Evolutionary conservation across 2,888 invertebrate species (phyloP), one percentile per base, ranked within the genome.

Genomic region (Drosophila pseudotakahashii): DNA sequence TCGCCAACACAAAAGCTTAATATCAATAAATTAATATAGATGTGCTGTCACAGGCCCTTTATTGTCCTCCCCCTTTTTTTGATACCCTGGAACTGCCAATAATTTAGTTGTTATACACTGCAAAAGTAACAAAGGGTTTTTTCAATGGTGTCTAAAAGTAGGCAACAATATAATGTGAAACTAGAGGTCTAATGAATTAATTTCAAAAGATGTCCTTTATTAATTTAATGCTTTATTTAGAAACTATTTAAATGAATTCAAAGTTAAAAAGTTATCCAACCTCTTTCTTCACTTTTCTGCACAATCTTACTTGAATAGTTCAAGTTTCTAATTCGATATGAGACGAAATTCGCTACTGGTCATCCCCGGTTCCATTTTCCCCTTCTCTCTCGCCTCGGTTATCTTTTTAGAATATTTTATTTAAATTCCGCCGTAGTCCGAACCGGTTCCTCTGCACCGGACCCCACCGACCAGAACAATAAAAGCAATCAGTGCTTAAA

Each of bases 401-500:
- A 57, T 59, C 64, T 68, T 70, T 78, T 77, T 82, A 68, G 79
- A 80, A 80, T 78, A 80, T 82, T 78, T 73, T 79, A 81, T 76
- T 79, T 74, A 72, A 81, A 77, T 82, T 70, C 69, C 64, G 64
- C 57, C 55, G 44, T 60, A 34, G 45, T 45, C 58, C 48, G 55
- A 50, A 61, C 44, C 32, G 39, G 37, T 58, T 50, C n/a, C 50
- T 13, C n/a, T 10, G 36, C 47, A 34, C 37, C 39, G 54, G 57
- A 62, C 34, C 45, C 64, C 64, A 32, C 30, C 48, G 54, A 59
- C 57, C 60, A 73, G 77, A 83, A 85, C 83, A 84, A 84, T 84
- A 82, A 81, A 81, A 85, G 85, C 83, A 84, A 84, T 84, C 83
- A 84, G 83, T 79, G 83, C 85, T 85, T 82, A 82, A 84, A 84